phyloP scores from a whole-genome alignment of 2,888 invertebrate species.

The Drosophila picticornis region DNA sequence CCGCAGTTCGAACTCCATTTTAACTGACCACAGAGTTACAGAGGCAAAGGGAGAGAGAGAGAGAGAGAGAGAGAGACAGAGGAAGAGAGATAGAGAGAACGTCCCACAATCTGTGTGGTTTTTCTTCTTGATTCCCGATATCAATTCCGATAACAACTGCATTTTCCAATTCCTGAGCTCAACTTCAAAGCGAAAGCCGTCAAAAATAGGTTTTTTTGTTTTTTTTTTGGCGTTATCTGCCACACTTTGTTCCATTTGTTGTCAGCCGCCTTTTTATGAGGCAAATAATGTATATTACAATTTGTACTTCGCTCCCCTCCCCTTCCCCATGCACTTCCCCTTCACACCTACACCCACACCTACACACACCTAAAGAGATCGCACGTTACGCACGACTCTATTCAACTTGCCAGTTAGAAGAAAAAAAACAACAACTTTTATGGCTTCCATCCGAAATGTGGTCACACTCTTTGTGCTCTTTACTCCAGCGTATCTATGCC shows the following conservation, averaged over 20 bases:
- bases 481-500: slow-evolving; percentile 58
- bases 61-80: background rate
- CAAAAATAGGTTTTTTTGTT: background rate
- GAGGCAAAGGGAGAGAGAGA: background rate
- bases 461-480: slow-evolving; percentile 45
- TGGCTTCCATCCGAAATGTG: slow-evolving; percentile 49
- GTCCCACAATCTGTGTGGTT: slow-evolving; percentile 4
- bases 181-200: slow-evolving; percentile 50
- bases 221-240: slow-evolving; percentile 38
- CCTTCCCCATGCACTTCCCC: background rate
- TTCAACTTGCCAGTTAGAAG: background rate
- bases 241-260: slow-evolving; percentile 46
- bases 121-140: slow-evolving; percentile 16
- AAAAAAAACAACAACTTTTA: slow-evolving; percentile 28
- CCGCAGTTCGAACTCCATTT: slow-evolving; percentile 33
- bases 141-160: slow-evolving; percentile 11
- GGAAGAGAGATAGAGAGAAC: background rate
- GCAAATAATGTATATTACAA: slow-evolving; percentile 39
- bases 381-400: slow-evolving; percentile 4
- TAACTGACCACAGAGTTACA: background rate
- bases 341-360: slow-evolving; percentile 6
- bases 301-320: slow-evolving; percentile 6
- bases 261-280: slow-evolving; percentile 32
- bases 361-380: background rate
- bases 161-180: slow-evolving; percentile 16